A percentile compares a stretch with the other conserved stretches of the same genome.
Conservation (phyloP, 2,113 vertebrate genomes). For the Erythrocercus mccallii region DNA sequence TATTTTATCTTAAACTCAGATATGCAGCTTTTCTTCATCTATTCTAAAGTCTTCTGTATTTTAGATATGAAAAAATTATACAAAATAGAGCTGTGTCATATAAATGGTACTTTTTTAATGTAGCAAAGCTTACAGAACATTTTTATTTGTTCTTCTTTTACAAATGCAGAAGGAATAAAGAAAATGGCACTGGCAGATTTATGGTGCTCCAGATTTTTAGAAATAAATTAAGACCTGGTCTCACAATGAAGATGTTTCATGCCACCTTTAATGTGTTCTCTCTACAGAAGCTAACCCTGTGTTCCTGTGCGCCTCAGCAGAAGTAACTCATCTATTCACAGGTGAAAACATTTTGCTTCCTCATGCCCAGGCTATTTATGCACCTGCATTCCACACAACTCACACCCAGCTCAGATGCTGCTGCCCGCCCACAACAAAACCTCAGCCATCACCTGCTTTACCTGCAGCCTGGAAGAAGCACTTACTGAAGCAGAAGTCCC, state of each 20-base stretch:
- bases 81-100: neutral
- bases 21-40: constrained; percentile 31
- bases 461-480: neutral
- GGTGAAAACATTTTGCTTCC: constrained; percentile 9
- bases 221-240: neutral
- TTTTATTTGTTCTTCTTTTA: neutral
- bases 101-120: neutral
- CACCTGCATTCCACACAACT: neutral
- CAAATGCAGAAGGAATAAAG: neutral
- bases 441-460: neutral
- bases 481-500: neutral
- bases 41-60: constrained; percentile 16
- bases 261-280: neutral
- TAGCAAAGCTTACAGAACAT: neutral
- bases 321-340: constrained; percentile 2
- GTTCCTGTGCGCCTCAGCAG: neutral
- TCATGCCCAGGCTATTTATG: constrained; percentile 42
- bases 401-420: constrained; percentile 5
- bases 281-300: neutral
- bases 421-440: neutral
- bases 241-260: neutral
- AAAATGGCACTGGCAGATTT: neutral
- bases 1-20: constrained; percentile 57
- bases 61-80: constrained; percentile 11
- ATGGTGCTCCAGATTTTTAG: neutral